Percentiles rank a stretch among this genome's conserved stretches.
Conservation (phyloP, 2,888 invertebrate genomes). For the Drosophila crucigera region DNA sequence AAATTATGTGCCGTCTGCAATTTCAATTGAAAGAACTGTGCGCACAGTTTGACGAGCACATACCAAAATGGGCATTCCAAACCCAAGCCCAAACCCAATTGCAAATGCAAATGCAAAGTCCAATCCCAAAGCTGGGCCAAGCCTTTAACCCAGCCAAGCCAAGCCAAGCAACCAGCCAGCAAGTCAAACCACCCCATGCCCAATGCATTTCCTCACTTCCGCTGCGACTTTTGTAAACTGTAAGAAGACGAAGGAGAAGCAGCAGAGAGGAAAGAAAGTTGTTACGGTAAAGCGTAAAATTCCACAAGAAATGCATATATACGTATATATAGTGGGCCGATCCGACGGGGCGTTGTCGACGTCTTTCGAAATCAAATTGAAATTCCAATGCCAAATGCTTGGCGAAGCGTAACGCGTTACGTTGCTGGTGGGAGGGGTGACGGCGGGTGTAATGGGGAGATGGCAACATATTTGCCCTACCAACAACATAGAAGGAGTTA, state of each 20-base stretch:
- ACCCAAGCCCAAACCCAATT: not conserved
- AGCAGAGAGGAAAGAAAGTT: conserved; percentile 3
- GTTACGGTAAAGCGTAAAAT: conserved; percentile 21
- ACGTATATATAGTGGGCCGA: conserved; percentile 45
- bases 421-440: not conserved
- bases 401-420: conserved; percentile 62
- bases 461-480: conserved; percentile 15
- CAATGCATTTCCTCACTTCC: conserved; percentile 49
- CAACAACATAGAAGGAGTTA: conserved; percentile 34
- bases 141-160: not conserved
- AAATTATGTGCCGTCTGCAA: conserved; percentile 75
- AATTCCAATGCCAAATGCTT: conserved; percentile 72
- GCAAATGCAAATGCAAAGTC: not conserved
- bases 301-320: conserved; percentile 30
- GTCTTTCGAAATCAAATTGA: conserved; percentile 56
- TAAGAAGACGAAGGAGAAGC: not conserved
- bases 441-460: conserved; percentile 2
- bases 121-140: not conserved
- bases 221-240: conserved; percentile 23
- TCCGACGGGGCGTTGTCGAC: conserved; percentile 55
- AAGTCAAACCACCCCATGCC: conserved; percentile 11
- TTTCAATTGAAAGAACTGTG: conserved; percentile 64
- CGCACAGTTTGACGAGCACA: conserved; percentile 44
- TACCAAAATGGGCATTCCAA: conserved; percentile 12
- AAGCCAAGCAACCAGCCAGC: not conserved